phyloP scores from a whole-genome alignment of 2,888 invertebrate genomes.

The Pristionchus maxplancki region DNA sequence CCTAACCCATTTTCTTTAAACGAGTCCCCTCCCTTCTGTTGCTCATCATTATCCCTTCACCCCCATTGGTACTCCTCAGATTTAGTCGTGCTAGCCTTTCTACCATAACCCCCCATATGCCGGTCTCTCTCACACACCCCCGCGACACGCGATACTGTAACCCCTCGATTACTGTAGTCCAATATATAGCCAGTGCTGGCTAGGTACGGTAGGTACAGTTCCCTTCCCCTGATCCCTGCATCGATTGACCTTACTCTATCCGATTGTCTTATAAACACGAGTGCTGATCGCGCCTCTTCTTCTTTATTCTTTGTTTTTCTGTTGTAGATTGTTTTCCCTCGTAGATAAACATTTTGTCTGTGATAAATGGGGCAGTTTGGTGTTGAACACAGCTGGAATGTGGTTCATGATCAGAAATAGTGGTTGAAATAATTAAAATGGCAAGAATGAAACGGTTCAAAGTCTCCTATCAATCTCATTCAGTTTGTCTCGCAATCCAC shows the following conservation, averaged over 20 bases:
- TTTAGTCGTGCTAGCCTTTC: conserved; percentile 22
- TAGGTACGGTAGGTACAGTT: background rate
- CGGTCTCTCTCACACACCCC: background rate
- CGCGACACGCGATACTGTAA: conserved; percentile 1
- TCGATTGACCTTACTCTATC: conserved; percentile 5
- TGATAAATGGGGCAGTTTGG: background rate
- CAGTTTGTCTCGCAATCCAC: conserved; percentile 27
- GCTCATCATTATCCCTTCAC: background rate
- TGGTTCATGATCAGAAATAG: background rate
- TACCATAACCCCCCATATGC: conserved; percentile 31
- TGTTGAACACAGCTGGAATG: background rate
- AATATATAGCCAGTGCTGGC: conserved; percentile 3
- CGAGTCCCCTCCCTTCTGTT: background rate
- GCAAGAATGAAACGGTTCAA: background rate
- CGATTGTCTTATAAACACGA: conserved; percentile 34
- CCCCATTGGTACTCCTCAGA: background rate
- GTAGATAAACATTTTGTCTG: conserved; percentile 22
- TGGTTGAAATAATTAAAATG: background rate
- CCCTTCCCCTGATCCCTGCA: background rate
- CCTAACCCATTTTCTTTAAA: conserved; percentile 27
- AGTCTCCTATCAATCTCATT: conserved; percentile 1
- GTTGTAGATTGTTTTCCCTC: conserved; percentile 10
- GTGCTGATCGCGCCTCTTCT: background rate
- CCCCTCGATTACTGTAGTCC: background rate
- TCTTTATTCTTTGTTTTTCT: background rate